These are phyloP conservation scores for Potamarius usumacintae DNA, from an alignment of 2,113 vertebrate genomes.

Conservation along the genomic window DNA sequence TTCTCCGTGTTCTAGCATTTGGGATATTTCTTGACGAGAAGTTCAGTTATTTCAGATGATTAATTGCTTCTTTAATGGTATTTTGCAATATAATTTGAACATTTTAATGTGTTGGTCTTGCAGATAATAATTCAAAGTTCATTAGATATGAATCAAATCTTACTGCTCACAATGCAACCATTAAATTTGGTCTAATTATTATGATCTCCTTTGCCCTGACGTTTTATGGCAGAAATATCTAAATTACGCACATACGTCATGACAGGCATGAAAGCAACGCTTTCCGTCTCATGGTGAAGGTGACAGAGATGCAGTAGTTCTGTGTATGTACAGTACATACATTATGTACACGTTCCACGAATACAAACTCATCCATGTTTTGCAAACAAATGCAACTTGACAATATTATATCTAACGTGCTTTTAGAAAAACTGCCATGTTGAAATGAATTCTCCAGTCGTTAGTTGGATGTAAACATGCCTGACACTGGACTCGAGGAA, in stretches of 20 bases:
- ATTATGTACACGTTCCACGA: too few species aligned
- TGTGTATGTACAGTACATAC: slow-evolving; percentile 3
- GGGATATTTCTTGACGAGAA: not conserved
- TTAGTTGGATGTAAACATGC: not conserved
- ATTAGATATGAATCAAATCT: slow-evolving; percentile 71
- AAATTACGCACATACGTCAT: slow-evolving; percentile 42
- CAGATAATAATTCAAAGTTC: slow-evolving; percentile 69
- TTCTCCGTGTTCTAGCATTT: not conserved
- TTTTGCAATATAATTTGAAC: slow-evolving; percentile 74
- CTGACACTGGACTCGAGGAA: not conserved
- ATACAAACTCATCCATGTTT: not conserved
- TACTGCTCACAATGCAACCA: slow-evolving; percentile 64
- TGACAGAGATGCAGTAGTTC: not conserved
- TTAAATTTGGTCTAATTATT: slow-evolving; percentile 63
- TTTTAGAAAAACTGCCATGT: not conserved
- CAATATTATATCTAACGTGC: not conserved
- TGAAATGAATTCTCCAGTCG: not conserved
- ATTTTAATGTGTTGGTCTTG: slow-evolving; percentile 67
- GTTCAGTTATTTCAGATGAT: slow-evolving; percentile 65
- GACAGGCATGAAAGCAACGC: not conserved
- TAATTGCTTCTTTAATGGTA: slow-evolving; percentile 67
- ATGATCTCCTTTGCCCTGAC: slow-evolving; percentile 60
- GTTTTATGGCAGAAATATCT: slow-evolving; percentile 48
- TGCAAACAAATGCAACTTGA: not conserved
- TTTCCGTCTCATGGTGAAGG: not conserved